Conservation (phyloP, 2,113 vertebrate genomes). For the Galemys pyrenaicus region DNA sequence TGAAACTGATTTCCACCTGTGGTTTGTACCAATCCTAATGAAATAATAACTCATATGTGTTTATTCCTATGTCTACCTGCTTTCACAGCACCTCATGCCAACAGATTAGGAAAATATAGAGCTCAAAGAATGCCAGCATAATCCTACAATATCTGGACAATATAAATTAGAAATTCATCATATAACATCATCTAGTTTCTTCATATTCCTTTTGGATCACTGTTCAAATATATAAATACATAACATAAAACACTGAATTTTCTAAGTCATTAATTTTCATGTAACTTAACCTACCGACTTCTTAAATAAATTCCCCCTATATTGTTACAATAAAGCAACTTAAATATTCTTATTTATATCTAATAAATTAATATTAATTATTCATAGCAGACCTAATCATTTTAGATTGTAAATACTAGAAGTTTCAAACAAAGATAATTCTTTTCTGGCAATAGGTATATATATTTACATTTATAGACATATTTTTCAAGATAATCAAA, state of each 20-base stretch:
- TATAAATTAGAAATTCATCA: neutral
- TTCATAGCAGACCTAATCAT: neutral
- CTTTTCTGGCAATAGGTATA: neutral
- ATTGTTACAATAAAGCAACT: neutral
- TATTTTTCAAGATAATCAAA: neutral
- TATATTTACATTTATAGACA: too few relatives aligned
- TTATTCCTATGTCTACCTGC: neutral
- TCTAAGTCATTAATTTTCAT: neutral
- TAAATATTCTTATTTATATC: neutral
- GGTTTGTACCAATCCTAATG: neutral
- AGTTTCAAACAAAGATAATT: neutral
- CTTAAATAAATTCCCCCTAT: neutral
- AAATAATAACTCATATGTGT: neutral
- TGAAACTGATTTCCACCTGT: neutral
- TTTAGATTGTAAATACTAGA: neutral
- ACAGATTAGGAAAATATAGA: neutral
- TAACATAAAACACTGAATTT: neutral
- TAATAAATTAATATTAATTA: neutral
- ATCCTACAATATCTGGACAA: neutral
- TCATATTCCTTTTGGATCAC: neutral
- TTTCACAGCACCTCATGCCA: neutral
- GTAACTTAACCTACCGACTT: neutral
- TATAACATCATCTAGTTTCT: neutral
- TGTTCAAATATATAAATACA: neutral
- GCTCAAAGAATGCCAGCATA: fast-evolving